Base-by-base conservation (phyloP, 2,797 vertebrate genomes). In the Gila robusta region DNA sequence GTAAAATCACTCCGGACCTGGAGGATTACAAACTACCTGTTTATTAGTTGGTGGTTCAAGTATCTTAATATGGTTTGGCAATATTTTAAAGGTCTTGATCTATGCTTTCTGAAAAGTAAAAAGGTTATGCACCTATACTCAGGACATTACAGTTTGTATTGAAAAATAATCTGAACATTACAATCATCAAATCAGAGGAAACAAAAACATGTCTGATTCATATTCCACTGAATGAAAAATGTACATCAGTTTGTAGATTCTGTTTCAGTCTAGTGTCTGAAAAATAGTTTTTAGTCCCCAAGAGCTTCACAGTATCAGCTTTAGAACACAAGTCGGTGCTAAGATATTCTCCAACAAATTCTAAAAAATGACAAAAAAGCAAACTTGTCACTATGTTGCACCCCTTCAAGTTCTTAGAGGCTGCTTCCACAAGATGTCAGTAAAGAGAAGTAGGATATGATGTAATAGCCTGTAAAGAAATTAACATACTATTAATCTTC, bases 401-500 rank as follows among this genome's bases (percentile, higher is more conserved):
- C 93, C 88, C 92, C 91, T 94, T 94, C 92, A 85, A 87, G 93
- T 91, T 91, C 92, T 91, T 92, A 91, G 91, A 90, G 88, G 92
- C 88, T 88, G 91, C 93, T 91, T 85, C 67, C 76, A 94, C 92
- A 91, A 89, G 85, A 93, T 94, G 93, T 94, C 94, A 69, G 47
- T 91, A 95, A 35, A 94, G 95, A 94, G 95, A 94, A 94, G 95
- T 93, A 93, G 94, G 92, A 74, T 92, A 84, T 94, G 95, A 92
- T 94, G 94, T 93, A 95, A 94, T 93, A 94, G 93, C 94, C 93
- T 96, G 95, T 91, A 94, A 94, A 95, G 92, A 96, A 94, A 96
- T 93, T 37, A 94, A 94, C 93, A 95, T 88, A 94, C 89, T 90
- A 93, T 95, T 95, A 41, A 86, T 86, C 78, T 89, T 90, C 84